Base-by-base conservation (phyloP, 2,113 vertebrate species). In the Apeltes quadracus region DNA sequence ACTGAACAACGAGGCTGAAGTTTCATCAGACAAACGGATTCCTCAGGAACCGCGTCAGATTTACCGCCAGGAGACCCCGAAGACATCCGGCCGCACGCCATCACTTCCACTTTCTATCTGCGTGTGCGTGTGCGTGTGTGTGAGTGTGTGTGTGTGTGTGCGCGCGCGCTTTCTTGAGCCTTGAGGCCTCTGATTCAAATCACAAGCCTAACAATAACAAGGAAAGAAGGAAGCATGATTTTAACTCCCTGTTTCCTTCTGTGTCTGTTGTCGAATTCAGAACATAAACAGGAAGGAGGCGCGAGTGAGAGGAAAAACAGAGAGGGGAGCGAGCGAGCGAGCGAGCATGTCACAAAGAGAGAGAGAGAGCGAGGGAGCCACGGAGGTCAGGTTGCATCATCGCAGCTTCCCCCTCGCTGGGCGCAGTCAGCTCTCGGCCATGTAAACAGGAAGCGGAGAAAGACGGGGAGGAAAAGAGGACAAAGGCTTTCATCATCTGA, bases 361-460 rank as follows among this genome's bases (percentile, higher is more conserved):
- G 50, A 4, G 43, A 22, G 38, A 18, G 14, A 11, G 54, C 18
- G 64, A 36, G 48, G 9, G 61, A 50, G 58, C 61, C 69, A 53
- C 6, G 13, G 66, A 59, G 81, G 68, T 71, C 63, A 76, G 76
- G 71, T 90, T 88, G 83, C 86, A 87, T 90, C 88, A 89, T 83
- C 85, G 79, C 77, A 61, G 71, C n/a, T n/a, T 23, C 69, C 71
- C 64, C 72, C 79, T 82, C 34, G 8, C 29, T 57, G 44, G 80
- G 46, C 46, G 72, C 51, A 71, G 59, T 76, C 85, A 59, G 79
- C 68, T 77, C 61, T 75, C 61, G 2, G 68, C 75, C 82, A 61
- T 85, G 86, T 88, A 82, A 90, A 88, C 86, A 88, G 88, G 84
- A 90, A 86, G 38, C 11, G 86, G 63, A 36, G 64, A 76, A 62